Evolutionary conservation across 2,888 invertebrate genomes (phyloP).

Genomic region (Mesorhabditis spiculigera): DNA sequence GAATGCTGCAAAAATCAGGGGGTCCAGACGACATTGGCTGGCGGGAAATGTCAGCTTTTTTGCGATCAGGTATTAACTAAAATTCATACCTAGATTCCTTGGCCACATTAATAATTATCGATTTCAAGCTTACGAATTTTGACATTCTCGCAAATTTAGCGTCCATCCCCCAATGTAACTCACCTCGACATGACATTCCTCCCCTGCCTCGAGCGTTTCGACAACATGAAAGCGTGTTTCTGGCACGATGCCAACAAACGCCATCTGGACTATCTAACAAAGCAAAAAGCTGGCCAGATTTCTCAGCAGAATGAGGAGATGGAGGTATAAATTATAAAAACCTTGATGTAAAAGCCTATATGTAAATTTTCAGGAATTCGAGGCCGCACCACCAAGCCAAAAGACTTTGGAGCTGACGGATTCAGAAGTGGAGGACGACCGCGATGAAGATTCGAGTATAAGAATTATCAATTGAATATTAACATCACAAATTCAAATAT

Average conservation of each 20-base stretch:
- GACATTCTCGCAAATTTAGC: not conserved
- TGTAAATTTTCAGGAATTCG: not conserved
- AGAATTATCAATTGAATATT: not conserved
- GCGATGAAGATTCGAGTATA: not conserved
- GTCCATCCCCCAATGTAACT: not conserved
- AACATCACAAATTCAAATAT: not conserved
- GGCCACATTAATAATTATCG: too few species aligned
- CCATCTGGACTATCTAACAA: not conserved
- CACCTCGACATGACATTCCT: not conserved
- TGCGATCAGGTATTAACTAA: not conserved
- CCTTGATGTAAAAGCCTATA: not conserved
- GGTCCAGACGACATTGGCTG: not conserved
- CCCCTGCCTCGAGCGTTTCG: not conserved
- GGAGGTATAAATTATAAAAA: not conserved
- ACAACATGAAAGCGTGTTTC: not conserved
- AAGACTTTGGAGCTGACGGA: too few species aligned
- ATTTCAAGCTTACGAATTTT: not conserved
- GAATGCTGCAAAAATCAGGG: not conserved
- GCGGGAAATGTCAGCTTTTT: not conserved
- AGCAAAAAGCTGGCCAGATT: slow-evolving; percentile 1
- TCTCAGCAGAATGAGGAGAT: not conserved
- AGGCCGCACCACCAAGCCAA: not conserved
- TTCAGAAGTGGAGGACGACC: not conserved
- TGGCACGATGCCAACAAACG: not conserved
- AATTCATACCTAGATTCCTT: too few species aligned